These are phyloP conservation scores for Acanthaster planci DNA, from an alignment of 35 echinoderm and acorn worm genomes.

Conservation along the genomic window DNA sequence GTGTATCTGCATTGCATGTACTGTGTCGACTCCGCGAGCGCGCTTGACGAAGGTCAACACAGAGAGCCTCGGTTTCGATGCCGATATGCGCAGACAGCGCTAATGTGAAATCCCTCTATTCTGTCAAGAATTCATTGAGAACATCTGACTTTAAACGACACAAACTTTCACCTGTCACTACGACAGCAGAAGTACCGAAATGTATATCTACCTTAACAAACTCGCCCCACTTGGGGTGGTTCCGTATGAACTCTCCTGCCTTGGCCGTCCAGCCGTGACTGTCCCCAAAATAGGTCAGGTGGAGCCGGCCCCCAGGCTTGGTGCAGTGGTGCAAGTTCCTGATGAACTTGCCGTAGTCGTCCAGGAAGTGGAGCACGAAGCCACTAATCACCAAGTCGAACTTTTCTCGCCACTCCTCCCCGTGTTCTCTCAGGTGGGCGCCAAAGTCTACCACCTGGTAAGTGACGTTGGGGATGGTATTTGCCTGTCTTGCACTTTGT, in stretches of 20 bases:
- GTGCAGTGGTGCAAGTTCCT: neutral
- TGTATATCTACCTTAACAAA: neutral
- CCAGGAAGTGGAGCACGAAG: neutral
- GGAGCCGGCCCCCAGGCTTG: neutral
- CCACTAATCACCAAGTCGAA: neutral
- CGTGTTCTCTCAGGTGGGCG: neutral
- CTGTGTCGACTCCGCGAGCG: no score
- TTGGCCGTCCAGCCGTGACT: conserved; percentile 1
- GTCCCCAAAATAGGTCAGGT: conserved; percentile 8
- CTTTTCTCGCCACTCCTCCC: neutral
- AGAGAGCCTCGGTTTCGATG: no score
- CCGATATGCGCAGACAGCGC: no score
- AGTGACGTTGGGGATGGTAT: neutral
- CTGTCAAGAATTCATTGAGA: no score
- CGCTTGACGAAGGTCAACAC: no score
- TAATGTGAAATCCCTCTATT: no score
- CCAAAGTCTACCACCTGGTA: conserved; percentile 15
- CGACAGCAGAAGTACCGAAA: no score
- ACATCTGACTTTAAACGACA: no score
- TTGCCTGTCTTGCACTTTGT: neutral
- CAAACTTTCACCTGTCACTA: no score
- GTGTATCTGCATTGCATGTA: no score
- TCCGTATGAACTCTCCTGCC: neutral
- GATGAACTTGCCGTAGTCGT: neutral
- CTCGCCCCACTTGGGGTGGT: neutral